Evolutionary conservation across 2,797 vertebrate genomes (phyloP), one percentile per base, ranked within the genome.

Genomic region (Limosa lapponica): DNA sequence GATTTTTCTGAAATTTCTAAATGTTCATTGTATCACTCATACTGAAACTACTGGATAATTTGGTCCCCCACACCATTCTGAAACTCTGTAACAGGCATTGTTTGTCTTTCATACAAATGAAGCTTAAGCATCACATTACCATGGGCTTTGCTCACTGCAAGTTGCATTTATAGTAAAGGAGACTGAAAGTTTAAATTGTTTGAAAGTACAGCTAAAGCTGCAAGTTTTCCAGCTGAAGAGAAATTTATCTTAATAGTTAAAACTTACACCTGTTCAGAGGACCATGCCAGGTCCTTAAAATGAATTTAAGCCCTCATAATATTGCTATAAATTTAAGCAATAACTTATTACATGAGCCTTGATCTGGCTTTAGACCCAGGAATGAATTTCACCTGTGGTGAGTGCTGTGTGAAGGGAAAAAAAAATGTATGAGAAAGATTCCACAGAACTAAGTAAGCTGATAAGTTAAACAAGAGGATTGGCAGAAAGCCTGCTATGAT

Each of bases 391-490:
- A 95, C 93, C 93, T 92, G 78, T 77, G n/a, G 59, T 95, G 83
- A 94, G 83, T 85, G 93, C 84, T 92, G 71, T 89, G 67, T 92
- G 95, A 94, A 89, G 49, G 54, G 59, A 67, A 94, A 94, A 94
- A 94, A 91, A 90, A 84, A 88, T 52, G 87, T 72, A 89, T 86
- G 80, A 90, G 89, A 96, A 91, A 90, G 89, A 95, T 85, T 91
- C 52, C 78, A 69, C 52, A 64, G 72, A 82, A 58, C 34, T 82
- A 94, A 87, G 82, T 80, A 93, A 87, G 83, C 82, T 79, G 93
- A 92, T 97, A 96, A 95, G 66, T 93, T 91, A 83, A 96, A 96
- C 88, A 94, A 94, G 82, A 75, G 62, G 82, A 82, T 51, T 97
- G 95, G 87, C 93, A 64, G 58, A 79, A 34, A 94, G 82, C 90